phyloP scores from a whole-genome alignment of 2,113 vertebrate genomes.

The Sinocyclocheilus rhinocerous region DNA sequence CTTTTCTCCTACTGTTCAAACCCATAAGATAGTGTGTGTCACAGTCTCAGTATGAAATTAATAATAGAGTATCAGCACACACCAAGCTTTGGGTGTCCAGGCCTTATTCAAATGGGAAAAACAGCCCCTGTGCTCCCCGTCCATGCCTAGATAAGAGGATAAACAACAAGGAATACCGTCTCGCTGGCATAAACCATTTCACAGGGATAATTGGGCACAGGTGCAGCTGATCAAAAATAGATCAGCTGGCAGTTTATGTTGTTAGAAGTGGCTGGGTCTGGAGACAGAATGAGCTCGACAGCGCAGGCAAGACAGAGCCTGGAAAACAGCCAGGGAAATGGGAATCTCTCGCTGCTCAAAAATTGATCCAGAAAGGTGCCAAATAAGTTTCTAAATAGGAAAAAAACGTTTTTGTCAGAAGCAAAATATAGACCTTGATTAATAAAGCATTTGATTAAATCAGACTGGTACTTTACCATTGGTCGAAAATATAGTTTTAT shows the following conservation, averaged over 20 bases:
- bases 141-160: conserved; percentile 54
- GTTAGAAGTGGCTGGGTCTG: conserved; percentile 59
- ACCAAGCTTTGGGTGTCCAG: conserved; percentile 26
- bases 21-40: background rate
- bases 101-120: conserved; percentile 37
- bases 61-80: conserved; percentile 20
- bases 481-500: conserved; percentile 74
- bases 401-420: conserved; percentile 28
- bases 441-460: conserved; percentile 65
- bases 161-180: conserved; percentile 50
- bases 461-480: conserved; percentile 61
- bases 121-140: conserved; percentile 7
- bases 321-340: conserved; percentile 49
- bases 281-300: conserved; percentile 30
- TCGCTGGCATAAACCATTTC: conserved; percentile 68
- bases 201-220: conserved; percentile 72
- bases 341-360: conserved; percentile 30
- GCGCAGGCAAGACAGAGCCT: conserved; percentile 33
- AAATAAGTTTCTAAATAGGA: conserved; percentile 37
- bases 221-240: conserved; percentile 70
- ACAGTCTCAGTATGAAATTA: conserved; percentile 24
- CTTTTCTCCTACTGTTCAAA: conserved; percentile 17
- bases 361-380: conserved; percentile 35
- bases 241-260: conserved; percentile 65
- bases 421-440: conserved; percentile 69